phyloP scores from a whole-genome alignment of 2,113 vertebrate genomes.

The Tyto alba region DNA sequence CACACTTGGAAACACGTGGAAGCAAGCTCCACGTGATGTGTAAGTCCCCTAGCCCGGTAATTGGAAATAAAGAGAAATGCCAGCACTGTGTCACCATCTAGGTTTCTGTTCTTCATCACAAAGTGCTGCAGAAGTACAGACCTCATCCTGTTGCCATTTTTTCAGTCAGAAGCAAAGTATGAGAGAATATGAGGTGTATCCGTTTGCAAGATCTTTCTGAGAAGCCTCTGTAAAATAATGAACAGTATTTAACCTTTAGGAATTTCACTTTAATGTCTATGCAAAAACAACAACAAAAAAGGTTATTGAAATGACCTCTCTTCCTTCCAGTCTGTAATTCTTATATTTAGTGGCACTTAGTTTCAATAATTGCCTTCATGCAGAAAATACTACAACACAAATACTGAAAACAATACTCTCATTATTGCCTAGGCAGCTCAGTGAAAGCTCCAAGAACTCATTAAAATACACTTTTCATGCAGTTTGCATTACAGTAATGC shows the following conservation, averaged over 20 bases:
- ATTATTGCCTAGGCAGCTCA: constrained; percentile 26
- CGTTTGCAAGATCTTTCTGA: background rate
- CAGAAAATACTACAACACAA: constrained; percentile 26
- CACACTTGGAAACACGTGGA: background rate
- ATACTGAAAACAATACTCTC: constrained; percentile 4
- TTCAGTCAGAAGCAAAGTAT: background rate
- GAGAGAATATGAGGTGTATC: background rate
- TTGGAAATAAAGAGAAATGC: background rate
- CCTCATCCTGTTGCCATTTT: background rate
- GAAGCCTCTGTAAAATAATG: background rate
- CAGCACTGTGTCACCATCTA: background rate
- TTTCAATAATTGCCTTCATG: constrained; percentile 22
- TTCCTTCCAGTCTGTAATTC: background rate
- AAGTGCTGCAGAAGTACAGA: background rate
- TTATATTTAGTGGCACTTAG: background rate
- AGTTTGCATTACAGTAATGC: constrained; percentile 20
- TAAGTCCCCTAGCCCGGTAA: background rate
- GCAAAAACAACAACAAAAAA: background rate
- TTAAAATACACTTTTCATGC: constrained; percentile 48
- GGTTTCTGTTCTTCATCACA: background rate
- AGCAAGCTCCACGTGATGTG: background rate
- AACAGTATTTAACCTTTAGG: background rate
- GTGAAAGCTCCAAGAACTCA: constrained; percentile 24
- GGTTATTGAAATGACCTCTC: background rate
- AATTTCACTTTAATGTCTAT: background rate